Evolutionary conservation across 2,888 invertebrate species (phyloP).

Genomic region (Drosophila algonquin): DNA sequence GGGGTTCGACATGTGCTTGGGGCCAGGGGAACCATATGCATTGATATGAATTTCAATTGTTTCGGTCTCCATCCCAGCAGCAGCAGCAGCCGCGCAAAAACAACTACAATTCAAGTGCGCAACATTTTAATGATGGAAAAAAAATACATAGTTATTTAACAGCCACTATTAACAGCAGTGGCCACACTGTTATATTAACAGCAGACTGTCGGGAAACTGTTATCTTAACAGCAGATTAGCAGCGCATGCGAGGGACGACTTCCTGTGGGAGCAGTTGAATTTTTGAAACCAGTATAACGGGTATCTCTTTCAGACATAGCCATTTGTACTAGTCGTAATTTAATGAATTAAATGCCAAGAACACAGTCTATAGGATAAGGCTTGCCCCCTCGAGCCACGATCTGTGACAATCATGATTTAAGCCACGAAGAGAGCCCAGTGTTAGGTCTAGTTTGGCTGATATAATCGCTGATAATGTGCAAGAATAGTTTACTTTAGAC

Average conservation of each 20-base stretch:
- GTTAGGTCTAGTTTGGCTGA: not conserved
- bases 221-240: not conserved
- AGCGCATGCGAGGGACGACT: not conserved
- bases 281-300: not conserved
- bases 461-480: not conserved
- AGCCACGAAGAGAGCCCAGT: not conserved
- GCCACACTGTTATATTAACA: not conserved
- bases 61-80: conserved; percentile 14
- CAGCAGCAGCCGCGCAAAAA: conserved; percentile 1
- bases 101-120: conserved; percentile 27
- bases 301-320: not conserved
- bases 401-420: no score
- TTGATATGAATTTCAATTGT: conserved; percentile 71
- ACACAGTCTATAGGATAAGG: not conserved
- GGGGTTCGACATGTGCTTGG: not conserved
- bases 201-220: not conserved
- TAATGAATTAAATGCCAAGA: not conserved
- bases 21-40: not conserved
- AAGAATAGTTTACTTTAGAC: not conserved
- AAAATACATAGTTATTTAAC: conserved; percentile 13
- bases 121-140: conserved; percentile 25
- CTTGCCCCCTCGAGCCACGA: no score
- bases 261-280: not conserved
- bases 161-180: not conserved
- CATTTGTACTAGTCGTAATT: not conserved